Percentiles rank a stretch among this genome's conserved stretches.
These are phyloP conservation scores for Moxostoma hubbsi DNA, from an alignment of 2,797 vertebrate genomes.

Conservation along the genomic window DNA sequence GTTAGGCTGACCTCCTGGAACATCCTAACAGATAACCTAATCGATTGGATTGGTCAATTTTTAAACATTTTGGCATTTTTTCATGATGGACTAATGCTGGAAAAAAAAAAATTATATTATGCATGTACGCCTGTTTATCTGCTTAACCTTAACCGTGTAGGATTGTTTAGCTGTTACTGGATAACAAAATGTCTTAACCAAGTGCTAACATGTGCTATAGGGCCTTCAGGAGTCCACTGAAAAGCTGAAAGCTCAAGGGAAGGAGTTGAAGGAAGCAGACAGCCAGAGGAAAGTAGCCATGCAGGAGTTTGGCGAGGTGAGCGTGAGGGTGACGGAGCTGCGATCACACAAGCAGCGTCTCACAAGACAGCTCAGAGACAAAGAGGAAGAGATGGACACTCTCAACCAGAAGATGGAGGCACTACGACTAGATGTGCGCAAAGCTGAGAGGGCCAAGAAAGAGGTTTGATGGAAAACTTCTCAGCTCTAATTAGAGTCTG, in stretches of 20 bases:
- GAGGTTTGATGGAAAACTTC: slow-evolving; percentile 78
- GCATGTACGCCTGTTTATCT: no score
- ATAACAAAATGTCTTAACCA: not conserved
- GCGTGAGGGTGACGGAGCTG: slow-evolving; percentile 92
- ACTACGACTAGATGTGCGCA: slow-evolving; percentile 93
- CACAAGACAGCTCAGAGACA: slow-evolving; percentile 94
- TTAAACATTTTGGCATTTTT: no score
- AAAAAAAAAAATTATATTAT: no score
- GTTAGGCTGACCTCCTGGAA: no score
- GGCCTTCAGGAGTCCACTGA: slow-evolving; percentile 68
- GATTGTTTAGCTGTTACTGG: no score
- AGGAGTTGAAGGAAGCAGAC: slow-evolving; percentile 98
- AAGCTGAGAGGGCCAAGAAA: slow-evolving; percentile 93
- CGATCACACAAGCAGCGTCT: slow-evolving; percentile 95
- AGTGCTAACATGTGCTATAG: slow-evolving; percentile 54
- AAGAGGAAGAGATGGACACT: slow-evolving; percentile 96
- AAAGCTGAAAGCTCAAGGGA: slow-evolving; percentile 85
- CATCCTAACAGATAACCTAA: no score
- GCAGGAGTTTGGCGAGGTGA: slow-evolving; percentile 97
- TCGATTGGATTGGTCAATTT: no score
- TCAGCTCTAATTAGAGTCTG: no score
- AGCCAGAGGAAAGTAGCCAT: slow-evolving; percentile 95
- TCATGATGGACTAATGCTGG: no score
- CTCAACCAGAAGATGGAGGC: slow-evolving; percentile 92
- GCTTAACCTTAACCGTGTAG: no score